These are phyloP conservation scores for Chionodraco myersi DNA, from an alignment of 2,113 vertebrate genomes.

Conservation along the genomic window DNA sequence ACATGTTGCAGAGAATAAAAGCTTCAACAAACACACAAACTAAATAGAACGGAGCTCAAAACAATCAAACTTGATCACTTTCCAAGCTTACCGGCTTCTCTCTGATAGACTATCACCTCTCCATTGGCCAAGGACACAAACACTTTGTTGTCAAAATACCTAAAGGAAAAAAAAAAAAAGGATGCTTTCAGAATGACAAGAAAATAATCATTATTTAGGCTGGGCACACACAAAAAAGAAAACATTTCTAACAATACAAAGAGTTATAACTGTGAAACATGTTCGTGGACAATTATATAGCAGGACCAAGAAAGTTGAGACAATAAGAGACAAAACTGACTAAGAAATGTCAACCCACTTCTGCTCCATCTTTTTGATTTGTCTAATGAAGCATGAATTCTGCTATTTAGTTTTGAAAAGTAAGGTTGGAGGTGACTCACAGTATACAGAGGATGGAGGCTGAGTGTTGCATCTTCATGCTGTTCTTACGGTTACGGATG, in stretches of 20 bases:
- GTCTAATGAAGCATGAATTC: background rate
- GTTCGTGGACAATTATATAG: background rate
- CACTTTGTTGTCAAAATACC: conserved; percentile 97
- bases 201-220: background rate
- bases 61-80: background rate
- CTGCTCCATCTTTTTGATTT: background rate
- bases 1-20: background rate
- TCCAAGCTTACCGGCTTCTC: conserved; percentile 90
- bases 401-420: background rate
- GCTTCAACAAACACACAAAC: background rate
- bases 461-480: conserved; percentile 97
- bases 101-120: conserved; percentile 94
- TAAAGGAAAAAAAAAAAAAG: conserved; percentile 50
- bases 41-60: background rate
- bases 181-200: background rate
- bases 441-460: conserved; percentile 94
- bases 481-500: conserved; percentile 98
- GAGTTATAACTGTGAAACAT: no score
- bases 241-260: no score
- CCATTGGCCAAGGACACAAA: conserved; percentile 97
- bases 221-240: background rate
- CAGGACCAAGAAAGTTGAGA: no score
- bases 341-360: background rate
- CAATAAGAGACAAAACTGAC: background rate
- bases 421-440: conserved; percentile 82